These are phyloP conservation scores for Tetraneura akinire DNA, from an alignment of 1,140 invertebrate genomes.

Conservation along the genomic window DNA sequence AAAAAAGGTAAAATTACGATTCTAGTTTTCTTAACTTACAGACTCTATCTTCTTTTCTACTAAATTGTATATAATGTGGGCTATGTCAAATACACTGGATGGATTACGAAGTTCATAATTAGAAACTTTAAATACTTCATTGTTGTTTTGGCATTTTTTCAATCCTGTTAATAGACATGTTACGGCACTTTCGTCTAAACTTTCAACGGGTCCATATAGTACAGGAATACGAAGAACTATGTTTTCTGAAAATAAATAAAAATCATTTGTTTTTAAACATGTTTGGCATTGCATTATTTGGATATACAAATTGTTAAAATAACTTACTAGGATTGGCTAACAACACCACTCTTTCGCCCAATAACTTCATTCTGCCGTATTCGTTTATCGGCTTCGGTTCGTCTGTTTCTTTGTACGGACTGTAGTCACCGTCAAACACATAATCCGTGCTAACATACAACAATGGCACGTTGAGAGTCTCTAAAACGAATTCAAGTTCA, in stretches of 20 bases:
- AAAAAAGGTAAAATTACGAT: neutral
- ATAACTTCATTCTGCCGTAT: slow-evolving; percentile 63
- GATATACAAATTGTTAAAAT: neutral
- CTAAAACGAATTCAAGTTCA: slow-evolving; percentile 5
- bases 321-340: slow-evolving; percentile 30
- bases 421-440: slow-evolving; percentile 64
- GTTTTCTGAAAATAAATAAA: slow-evolving; percentile 57
- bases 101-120: slow-evolving; percentile 62
- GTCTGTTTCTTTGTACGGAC: slow-evolving; percentile 61
- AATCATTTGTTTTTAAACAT: too few relatives aligned
- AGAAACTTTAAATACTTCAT: slow-evolving; percentile 57
- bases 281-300: too few relatives aligned
- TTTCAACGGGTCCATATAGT: slow-evolving; percentile 63
- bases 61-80: slow-evolving; percentile 59
- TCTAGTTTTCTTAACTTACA: too few relatives aligned
- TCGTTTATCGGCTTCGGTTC: slow-evolving; percentile 62
- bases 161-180: slow-evolving; percentile 60
- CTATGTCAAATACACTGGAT: slow-evolving; percentile 61
- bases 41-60: slow-evolving; percentile 54
- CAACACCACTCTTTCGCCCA: slow-evolving; percentile 61
- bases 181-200: slow-evolving; percentile 62
- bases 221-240: slow-evolving; percentile 62
- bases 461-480: slow-evolving; percentile 56
- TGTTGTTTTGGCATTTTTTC: slow-evolving; percentile 54
- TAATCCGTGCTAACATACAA: slow-evolving; percentile 67